Percentiles rank a stretch among this genome's conserved stretches.
Evolutionary conservation across 2,797 vertebrate species (phyloP).

Genomic region (Thaleichthys pacificus): DNA sequence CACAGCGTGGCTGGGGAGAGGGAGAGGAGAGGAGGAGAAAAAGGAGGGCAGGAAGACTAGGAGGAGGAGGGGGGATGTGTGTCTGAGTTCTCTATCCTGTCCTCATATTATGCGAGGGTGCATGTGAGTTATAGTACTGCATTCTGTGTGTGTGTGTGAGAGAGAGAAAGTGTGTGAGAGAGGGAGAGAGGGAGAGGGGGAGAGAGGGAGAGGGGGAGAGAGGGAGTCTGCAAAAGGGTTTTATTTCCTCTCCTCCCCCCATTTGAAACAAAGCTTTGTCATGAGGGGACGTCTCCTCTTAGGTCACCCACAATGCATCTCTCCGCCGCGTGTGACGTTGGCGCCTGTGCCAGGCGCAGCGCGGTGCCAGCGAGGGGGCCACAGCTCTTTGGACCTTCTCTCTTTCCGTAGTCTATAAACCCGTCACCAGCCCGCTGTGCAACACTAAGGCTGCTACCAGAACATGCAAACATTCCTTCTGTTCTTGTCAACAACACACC

Average conservation of each 20-base stretch:
- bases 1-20: background rate
- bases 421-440: too few relatives aligned
- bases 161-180: background rate
- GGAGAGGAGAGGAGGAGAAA: too few relatives aligned
- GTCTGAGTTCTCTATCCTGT: background rate
- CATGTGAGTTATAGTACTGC: too few relatives aligned
- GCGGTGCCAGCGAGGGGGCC: background rate
- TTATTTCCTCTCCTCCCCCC: conserved; percentile 38
- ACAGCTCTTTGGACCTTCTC: too few relatives aligned
- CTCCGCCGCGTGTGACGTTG: conserved; percentile 54
- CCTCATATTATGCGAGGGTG: background rate
- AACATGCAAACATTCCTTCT: too few relatives aligned
- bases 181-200: background rate
- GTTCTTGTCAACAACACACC: too few relatives aligned
- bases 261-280: conserved; percentile 65
- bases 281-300: conserved; percentile 61
- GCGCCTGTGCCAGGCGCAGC: conserved; percentile 45
- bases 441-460: too few relatives aligned
- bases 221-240: conserved; percentile 24
- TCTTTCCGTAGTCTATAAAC: too few relatives aligned
- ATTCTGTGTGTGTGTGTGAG: background rate
- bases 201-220: background rate
- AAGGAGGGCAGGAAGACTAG: too few relatives aligned
- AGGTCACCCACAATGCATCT: conserved; percentile 63
- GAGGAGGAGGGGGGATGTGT: too few relatives aligned